phyloP scores from a whole-genome alignment of 2,113 vertebrate species.

The Ctenodactylus gundi region DNA sequence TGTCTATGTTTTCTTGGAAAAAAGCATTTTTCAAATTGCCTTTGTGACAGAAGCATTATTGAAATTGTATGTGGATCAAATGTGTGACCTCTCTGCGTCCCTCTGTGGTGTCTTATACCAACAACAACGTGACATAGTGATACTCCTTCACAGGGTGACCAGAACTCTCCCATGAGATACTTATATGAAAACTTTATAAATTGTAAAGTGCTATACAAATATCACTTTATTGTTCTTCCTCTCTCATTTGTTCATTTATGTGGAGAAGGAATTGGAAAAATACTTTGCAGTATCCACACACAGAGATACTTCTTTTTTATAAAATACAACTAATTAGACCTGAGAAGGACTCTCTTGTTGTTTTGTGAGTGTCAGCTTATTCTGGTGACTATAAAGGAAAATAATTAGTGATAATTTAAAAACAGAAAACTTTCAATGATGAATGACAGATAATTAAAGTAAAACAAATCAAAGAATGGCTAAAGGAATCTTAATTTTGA shows the following conservation, averaged over 20 bases:
- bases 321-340: constrained; percentile 23
- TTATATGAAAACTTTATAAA: not conserved
- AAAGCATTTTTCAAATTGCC: constrained; percentile 1
- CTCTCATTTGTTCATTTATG: not conserved
- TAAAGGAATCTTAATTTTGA: constrained; percentile 51
- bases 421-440: constrained; percentile 29
- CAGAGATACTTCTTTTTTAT: not conserved
- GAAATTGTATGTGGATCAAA: not conserved
- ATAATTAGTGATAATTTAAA: constrained; percentile 57
- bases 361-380: constrained; percentile 31
- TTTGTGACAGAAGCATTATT: not conserved
- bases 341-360: not conserved
- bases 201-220: not conserved
- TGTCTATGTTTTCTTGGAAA: not conserved
- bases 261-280: not conserved
- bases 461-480: constrained; percentile 4
- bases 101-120: not conserved
- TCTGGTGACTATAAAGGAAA: constrained; percentile 42
- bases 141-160: not conserved
- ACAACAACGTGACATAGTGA: not conserved
- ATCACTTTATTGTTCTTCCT: not conserved
- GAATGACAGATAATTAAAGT: constrained; percentile 57
- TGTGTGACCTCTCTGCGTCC: not conserved
- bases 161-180: not conserved
- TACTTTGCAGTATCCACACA: not conserved